A percentile compares a stretch with the other conserved stretches of the same genome.
Conservation (phyloP, 2,113 vertebrate species). For the Dinomys branickii region DNA sequence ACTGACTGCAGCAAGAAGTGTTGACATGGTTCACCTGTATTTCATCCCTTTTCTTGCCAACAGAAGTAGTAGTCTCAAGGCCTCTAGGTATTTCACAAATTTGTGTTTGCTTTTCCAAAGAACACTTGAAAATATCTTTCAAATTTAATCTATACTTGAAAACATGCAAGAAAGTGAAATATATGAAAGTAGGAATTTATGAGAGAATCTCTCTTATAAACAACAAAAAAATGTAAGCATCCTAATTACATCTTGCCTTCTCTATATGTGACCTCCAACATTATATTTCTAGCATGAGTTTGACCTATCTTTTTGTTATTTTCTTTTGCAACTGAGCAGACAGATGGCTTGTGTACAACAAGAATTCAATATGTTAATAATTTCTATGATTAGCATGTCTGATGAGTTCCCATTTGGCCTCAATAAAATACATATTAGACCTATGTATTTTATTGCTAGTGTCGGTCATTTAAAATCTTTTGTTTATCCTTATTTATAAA, state of each 20-base stretch:
- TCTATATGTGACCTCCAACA: background rate
- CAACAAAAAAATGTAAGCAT: conserved; percentile 46
- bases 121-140: conserved; percentile 46
- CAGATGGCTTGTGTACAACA: background rate
- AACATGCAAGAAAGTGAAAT: conserved; percentile 24
- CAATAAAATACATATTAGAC: background rate
- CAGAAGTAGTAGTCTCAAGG: conserved; percentile 12
- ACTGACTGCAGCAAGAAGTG: background rate
- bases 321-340: conserved; percentile 29
- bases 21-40: background rate
- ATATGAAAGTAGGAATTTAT: background rate
- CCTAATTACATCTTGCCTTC: conserved; percentile 20
- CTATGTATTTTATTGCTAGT: conserved; percentile 29
- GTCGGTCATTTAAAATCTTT: background rate
- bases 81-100: conserved; percentile 42
- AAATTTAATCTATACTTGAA: conserved; percentile 7
- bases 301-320: conserved; percentile 13
- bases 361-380: conserved; percentile 54
- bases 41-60: background rate
- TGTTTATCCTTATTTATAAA: conserved; percentile 26
- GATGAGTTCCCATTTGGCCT: conserved; percentile 33
- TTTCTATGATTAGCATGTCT: background rate
- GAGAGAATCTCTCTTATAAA: conserved; percentile 11
- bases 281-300: conserved; percentile 8
- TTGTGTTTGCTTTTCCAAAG: conserved; percentile 50